Conservation (phyloP, 1,140 invertebrate species). For the Lanistes nyassanus region DNA sequence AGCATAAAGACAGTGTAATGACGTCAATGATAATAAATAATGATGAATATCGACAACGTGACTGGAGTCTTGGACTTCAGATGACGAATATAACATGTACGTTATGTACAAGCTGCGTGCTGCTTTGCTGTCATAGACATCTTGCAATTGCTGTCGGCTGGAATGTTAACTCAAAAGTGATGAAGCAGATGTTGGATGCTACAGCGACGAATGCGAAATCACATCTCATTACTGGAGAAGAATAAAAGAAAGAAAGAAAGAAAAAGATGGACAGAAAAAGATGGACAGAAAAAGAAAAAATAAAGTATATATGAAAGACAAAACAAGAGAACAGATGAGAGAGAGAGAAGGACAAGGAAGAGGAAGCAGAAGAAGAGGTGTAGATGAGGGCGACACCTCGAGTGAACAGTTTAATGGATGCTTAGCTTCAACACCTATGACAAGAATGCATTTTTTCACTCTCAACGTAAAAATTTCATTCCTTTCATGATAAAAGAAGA, state of each 20-base stretch:
- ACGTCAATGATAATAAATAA: too few species aligned
- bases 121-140: too few species aligned
- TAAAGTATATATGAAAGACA: neutral
- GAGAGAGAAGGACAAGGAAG: neutral
- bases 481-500: neutral
- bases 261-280: neutral
- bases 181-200: neutral
- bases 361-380: neutral
- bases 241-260: neutral
- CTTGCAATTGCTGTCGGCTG: neutral
- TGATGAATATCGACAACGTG: too few species aligned
- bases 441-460: conserved; percentile 10
- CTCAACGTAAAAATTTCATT: neutral
- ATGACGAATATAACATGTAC: too few species aligned
- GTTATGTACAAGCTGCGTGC: too few species aligned
- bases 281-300: conserved; percentile 3
- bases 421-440: neutral
- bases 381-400: neutral
- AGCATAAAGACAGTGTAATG: too few species aligned
- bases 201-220: neutral
- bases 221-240: neutral
- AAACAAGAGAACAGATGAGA: conserved; percentile 2
- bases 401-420: too few species aligned
- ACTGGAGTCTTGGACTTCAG: too few species aligned
- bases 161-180: neutral